Evolutionary conservation across 2,888 invertebrate genomes (phyloP).

Genomic region (Tubiluchus corallicola): DNA sequence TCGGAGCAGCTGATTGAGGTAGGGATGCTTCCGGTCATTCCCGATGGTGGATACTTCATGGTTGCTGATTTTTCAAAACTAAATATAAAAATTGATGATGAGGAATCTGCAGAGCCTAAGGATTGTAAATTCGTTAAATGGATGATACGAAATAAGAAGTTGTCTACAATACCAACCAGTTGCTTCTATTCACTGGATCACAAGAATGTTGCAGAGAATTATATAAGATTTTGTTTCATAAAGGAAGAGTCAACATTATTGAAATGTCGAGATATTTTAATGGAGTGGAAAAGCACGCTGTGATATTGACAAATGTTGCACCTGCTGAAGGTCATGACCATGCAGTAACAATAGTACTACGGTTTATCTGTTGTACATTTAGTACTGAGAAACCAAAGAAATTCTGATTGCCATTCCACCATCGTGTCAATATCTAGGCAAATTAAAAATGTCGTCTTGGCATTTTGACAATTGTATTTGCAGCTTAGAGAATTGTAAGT

Average conservation of each 20-base stretch:
- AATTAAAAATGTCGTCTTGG: too few relatives aligned
- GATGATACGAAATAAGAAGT: constrained; percentile 71
- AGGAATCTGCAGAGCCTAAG: constrained; percentile 25
- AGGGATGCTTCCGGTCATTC: constrained; percentile 75
- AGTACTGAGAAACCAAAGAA: too few relatives aligned
- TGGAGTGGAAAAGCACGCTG: constrained; percentile 16
- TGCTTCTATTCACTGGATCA: constrained; percentile 71
- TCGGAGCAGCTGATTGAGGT: constrained; percentile 49
- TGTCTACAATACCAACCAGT: constrained; percentile 81
- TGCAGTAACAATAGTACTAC: too few relatives aligned
- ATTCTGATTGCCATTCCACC: too few relatives aligned
- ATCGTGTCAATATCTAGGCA: too few relatives aligned
- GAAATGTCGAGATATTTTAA: constrained; percentile 24
- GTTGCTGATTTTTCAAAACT: constrained; percentile 72
- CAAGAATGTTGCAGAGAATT: constrained; percentile 61
- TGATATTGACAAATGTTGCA: too few relatives aligned
- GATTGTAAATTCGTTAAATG: constrained; percentile 91
- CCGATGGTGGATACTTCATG: constrained; percentile 95
- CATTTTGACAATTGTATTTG: too few relatives aligned
- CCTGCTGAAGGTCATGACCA: too few relatives aligned
- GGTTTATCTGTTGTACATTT: too few relatives aligned
- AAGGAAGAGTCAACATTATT: constrained; percentile 37
- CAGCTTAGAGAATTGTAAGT: too few relatives aligned
- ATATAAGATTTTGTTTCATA: constrained; percentile 79
- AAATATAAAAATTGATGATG: constrained; percentile 31